phyloP scores from a whole-genome alignment of 64 coral and sea anemone genomes.

The Stylophora pistillata region DNA sequence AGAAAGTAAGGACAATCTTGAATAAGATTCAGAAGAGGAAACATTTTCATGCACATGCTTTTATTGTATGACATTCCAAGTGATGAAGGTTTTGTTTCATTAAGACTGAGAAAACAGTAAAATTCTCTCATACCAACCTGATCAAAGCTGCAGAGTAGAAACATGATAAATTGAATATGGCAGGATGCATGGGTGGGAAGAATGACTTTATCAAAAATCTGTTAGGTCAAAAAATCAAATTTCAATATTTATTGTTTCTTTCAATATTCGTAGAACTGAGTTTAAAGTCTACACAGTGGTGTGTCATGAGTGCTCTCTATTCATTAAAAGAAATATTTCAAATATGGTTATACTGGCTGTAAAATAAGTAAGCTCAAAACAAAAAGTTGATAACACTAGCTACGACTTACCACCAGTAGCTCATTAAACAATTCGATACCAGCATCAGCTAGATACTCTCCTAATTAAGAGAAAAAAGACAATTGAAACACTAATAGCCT shows the following conservation, averaged over 20 bases:
- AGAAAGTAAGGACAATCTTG: not conserved
- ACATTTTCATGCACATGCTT: no score
- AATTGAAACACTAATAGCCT: not conserved
- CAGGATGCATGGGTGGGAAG: conserved; percentile 88
- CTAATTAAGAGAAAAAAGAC: conserved; percentile 33
- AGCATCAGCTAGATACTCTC: conserved; percentile 69
- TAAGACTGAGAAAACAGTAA: no score
- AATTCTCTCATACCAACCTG: conserved; percentile 37
- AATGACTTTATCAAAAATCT: conserved; percentile 95
- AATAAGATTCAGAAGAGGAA: not conserved
- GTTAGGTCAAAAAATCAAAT: not conserved
- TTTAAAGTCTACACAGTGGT: not conserved
- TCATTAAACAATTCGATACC: conserved; percentile 84
- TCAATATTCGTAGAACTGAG: not conserved
- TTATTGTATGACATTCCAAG: no score
- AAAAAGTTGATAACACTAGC: no score
- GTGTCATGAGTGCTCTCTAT: not conserved
- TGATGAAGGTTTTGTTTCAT: no score
- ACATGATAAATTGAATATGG: conserved; percentile 91
- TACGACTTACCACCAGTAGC: conserved; percentile 61
- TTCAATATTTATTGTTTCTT: no score
- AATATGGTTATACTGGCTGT: no score
- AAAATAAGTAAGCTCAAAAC: no score
- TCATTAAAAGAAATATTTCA: no score
- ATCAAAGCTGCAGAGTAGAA: conserved; percentile 93